Conservation (phyloP, 2,113 vertebrate genomes). For the Podarcis raffonei region DNA sequence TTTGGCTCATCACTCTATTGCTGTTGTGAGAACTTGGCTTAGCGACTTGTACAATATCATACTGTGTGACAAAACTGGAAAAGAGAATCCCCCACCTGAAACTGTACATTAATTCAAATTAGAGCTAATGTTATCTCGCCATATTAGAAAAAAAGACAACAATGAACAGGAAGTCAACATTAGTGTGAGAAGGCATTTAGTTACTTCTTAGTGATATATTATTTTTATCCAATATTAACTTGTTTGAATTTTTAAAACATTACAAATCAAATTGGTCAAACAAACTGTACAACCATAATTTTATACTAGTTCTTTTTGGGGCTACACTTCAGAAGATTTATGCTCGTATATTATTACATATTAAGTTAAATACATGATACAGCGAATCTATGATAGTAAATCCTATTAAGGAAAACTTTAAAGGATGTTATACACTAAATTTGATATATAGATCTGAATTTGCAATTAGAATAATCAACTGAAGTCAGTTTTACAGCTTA, state of each 20-base stretch:
- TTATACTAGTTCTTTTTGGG: not conserved
- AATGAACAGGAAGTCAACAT: not conserved
- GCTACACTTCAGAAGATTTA: not conserved
- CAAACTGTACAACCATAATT: fast-evolving
- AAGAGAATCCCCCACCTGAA: not conserved
- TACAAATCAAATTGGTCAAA: not conserved
- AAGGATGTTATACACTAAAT: too few species aligned
- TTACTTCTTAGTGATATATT: not conserved
- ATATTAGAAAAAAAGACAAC: not conserved
- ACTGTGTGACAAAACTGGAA: not conserved
- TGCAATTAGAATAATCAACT: not conserved
- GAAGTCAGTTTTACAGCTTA: not conserved
- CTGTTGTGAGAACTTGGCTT: not conserved
- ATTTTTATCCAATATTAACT: not conserved
- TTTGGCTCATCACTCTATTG: not conserved
- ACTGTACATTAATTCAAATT: fast-evolving
- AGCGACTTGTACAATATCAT: not conserved
- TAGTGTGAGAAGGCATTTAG: not conserved
- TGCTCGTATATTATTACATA: fast-evolving
- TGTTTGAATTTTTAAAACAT: not conserved
- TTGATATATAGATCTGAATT: not conserved
- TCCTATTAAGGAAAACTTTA: not conserved
- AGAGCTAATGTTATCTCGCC: not conserved
- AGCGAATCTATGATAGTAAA: too few species aligned
- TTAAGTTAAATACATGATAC: not conserved